Conservation (phyloP, 2,797 vertebrate genomes). For the Streptopelia turtur region DNA sequence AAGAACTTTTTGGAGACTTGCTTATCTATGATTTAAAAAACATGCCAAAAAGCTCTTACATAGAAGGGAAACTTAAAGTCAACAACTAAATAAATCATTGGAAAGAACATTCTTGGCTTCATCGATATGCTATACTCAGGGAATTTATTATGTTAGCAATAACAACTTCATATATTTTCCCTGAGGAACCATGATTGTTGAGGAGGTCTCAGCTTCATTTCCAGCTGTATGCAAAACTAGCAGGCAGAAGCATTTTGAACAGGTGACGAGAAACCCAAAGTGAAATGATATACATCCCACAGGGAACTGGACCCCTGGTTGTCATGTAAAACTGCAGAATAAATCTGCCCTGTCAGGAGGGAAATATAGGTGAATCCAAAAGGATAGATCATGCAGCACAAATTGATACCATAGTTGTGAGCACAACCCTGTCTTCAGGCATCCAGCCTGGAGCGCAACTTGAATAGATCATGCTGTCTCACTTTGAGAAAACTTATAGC, state of each 20-base stretch:
- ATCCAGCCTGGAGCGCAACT: neutral
- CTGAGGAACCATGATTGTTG: neutral
- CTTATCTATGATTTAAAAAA: neutral
- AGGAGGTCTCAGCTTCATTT: neutral
- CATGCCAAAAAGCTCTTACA: neutral
- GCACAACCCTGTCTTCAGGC: neutral
- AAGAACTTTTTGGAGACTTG: conserved; percentile 36
- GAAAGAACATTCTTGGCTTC: neutral
- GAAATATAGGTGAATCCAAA: neutral
- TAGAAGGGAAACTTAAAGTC: neutral
- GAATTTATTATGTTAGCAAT: conserved; percentile 16
- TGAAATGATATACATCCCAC: neutral
- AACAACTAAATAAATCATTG: conserved; percentile 28
- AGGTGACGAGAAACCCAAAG: neutral
- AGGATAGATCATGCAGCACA: neutral
- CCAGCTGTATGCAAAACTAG: neutral
- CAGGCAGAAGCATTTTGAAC: neutral
- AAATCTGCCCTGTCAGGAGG: neutral
- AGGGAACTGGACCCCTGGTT: conserved; percentile 2
- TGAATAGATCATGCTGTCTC: neutral
- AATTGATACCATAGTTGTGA: neutral
- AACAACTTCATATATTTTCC: conserved; percentile 8
- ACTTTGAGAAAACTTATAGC: neutral
- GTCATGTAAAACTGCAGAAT: conserved; percentile 48
- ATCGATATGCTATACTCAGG: neutral